Conservation (phyloP, 2,797 vertebrate genomes). For the Natrix natrix region DNA sequence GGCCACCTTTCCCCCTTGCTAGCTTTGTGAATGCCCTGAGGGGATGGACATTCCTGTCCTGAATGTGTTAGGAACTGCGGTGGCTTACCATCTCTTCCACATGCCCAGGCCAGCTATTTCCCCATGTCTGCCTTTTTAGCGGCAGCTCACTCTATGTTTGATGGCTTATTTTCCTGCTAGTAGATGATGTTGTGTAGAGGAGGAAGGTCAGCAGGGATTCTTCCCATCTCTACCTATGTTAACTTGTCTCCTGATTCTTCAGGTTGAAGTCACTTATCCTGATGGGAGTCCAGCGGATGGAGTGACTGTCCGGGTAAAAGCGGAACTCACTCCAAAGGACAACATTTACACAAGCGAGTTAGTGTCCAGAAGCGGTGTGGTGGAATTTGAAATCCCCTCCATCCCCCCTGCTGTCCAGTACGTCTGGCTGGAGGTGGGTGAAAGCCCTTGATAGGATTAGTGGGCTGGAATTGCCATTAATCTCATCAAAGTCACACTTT, state of each 20-base stretch:
- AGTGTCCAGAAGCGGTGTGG: conserved; percentile 80
- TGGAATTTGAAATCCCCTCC: conserved; percentile 89
- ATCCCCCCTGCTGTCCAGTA: conserved; percentile 90
- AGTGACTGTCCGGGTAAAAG: conserved; percentile 86
- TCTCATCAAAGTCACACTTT: conserved; percentile 51
- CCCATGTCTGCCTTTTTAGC: neutral
- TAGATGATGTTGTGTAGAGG: neutral
- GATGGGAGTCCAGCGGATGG: conserved; percentile 88
- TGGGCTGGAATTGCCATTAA: conserved; percentile 48
- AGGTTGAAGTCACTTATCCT: conserved; percentile 91
- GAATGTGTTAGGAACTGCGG: neutral
- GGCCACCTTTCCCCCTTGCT: neutral
- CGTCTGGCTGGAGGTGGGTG: conserved; percentile 93
- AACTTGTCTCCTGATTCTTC: neutral
- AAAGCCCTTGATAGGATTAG: conserved; percentile 72
- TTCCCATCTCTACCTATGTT: neutral
- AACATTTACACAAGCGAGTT: conserved; percentile 87
- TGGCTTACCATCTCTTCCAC: neutral
- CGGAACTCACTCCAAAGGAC: conserved; percentile 87
- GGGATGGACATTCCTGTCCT: neutral
- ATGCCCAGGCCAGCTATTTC: neutral
- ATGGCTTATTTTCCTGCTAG: neutral
- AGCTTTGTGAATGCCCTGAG: neutral
- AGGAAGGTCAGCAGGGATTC: neutral
- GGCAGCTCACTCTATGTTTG: neutral